Evolutionary conservation across 2,113 vertebrate species (phyloP).

Genomic region (Barbus barbus): DNA sequence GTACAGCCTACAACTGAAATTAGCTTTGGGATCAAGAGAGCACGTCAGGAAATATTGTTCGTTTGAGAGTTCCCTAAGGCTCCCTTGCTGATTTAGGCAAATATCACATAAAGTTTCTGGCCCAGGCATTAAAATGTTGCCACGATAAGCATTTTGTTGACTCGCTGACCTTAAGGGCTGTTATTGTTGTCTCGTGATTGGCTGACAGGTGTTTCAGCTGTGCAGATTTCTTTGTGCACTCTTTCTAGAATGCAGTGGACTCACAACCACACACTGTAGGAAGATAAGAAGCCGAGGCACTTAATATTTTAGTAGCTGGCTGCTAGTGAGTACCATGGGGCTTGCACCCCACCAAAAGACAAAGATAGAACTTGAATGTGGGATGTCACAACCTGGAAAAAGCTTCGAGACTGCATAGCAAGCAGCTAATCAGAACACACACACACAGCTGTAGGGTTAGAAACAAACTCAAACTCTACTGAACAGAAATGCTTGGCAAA

Average conservation of each 20-base stretch:
- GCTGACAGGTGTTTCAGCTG: background rate
- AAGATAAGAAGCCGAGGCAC: constrained; percentile 16
- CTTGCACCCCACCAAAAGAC: constrained; percentile 10
- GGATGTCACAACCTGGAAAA: constrained; percentile 21
- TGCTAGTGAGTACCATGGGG: constrained; percentile 30
- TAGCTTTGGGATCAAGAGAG: constrained; percentile 54
- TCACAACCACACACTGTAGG: background rate
- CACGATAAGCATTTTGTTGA: constrained; percentile 50
- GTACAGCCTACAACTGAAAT: constrained; percentile 48
- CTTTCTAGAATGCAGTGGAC: background rate
- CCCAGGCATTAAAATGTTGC: constrained; percentile 47
- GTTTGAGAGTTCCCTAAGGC: constrained; percentile 32
- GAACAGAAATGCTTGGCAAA: background rate
- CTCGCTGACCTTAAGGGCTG: constrained; percentile 26
- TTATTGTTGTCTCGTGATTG: constrained; percentile 32
- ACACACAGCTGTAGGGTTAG: background rate
- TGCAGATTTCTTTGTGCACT: constrained; percentile 33
- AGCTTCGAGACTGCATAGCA: constrained; percentile 11
- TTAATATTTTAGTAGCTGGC: constrained; percentile 44
- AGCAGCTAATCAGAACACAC: constrained; percentile 20
- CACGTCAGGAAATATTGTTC: constrained; percentile 36
- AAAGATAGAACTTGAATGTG: constrained; percentile 34
- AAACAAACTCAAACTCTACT: background rate
- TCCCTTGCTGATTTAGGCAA: constrained; percentile 44
- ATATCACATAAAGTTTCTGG: constrained; percentile 46